A percentile compares a stretch with the other conserved stretches of the same genome.
Evolutionary conservation across 2,888 invertebrate species (phyloP).

Genomic region (Amphipyra berbera): DNA sequence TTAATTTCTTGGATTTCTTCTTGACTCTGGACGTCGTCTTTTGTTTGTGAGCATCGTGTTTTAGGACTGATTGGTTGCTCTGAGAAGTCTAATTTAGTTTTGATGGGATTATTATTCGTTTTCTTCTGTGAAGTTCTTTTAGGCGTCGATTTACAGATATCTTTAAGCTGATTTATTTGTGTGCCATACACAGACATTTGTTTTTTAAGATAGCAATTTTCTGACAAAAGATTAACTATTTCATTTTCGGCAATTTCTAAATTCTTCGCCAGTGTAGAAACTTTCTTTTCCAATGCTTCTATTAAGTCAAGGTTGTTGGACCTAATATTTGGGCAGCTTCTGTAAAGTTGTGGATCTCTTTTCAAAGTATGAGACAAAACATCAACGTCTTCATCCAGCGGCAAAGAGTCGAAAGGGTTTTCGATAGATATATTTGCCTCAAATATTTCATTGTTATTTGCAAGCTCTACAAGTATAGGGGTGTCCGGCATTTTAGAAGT

Average conservation of each 20-base stretch:
- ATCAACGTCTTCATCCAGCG: slow-evolving; percentile 1
- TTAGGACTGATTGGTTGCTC: neutral
- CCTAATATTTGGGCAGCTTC: slow-evolving; percentile 9
- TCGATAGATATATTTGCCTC: neutral
- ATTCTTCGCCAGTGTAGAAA: slow-evolving; percentile 1
- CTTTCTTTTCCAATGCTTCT: slow-evolving; percentile 3
- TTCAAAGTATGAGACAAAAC: slow-evolving; percentile 8
- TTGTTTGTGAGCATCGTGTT: neutral
- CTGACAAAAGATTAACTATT: slow-evolving; percentile 3
- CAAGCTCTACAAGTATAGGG: neutral
- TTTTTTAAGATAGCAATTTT: slow-evolving; percentile 9
- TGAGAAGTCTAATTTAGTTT: slow-evolving; percentile 8
- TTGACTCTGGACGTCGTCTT: neutral
- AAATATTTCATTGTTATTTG: neutral
- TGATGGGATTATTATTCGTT: neutral
- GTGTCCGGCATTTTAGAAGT: no score
- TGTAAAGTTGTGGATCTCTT: slow-evolving; percentile 1
- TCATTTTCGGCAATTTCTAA: slow-evolving; percentile 6
- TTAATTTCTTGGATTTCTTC: neutral
- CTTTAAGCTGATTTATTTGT: slow-evolving; percentile 6
- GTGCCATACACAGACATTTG: slow-evolving; percentile 1
- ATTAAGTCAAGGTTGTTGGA: slow-evolving; percentile 2
- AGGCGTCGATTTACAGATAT: slow-evolving; percentile 11
- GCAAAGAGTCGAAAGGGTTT: slow-evolving; percentile 4
- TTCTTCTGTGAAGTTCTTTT: slow-evolving; percentile 3